Evolutionary conservation across 1,140 invertebrate genomes (phyloP).

Genomic region (Mactra quadrangularis): DNA sequence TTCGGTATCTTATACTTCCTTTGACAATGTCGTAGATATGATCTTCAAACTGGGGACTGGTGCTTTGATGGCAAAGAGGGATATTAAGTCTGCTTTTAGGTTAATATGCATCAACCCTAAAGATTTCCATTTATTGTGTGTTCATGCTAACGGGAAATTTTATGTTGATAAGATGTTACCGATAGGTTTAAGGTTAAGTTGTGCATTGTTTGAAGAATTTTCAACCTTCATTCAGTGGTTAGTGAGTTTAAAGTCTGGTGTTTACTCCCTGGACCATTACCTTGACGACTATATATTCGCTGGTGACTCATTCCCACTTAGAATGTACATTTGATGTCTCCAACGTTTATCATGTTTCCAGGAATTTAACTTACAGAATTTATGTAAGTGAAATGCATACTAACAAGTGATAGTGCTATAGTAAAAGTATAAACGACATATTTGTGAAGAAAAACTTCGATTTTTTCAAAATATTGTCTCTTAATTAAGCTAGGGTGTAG

Average conservation of each 20-base stretch:
- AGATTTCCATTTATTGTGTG: neutral
- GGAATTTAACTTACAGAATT: too few relatives aligned
- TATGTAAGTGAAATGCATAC: too few relatives aligned
- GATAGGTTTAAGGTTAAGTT: neutral
- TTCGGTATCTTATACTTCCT: constrained; percentile 30
- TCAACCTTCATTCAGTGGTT: constrained; percentile 5
- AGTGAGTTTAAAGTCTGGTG: neutral
- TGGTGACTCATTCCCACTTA: too few relatives aligned
- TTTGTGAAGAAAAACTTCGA: too few relatives aligned
- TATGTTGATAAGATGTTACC: constrained; percentile 17
- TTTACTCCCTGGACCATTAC: neutral
- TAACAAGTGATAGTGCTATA: too few relatives aligned
- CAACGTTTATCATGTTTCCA: too few relatives aligned
- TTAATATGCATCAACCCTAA: neutral
- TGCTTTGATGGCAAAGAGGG: constrained; percentile 35
- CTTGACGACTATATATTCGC: constrained; percentile 1
- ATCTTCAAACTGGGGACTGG: constrained; percentile 20
- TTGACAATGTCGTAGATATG: constrained; percentile 49
- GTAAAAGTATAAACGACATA: too few relatives aligned
- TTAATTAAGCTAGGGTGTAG: too few relatives aligned
- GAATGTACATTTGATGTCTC: too few relatives aligned
- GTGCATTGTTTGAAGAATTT: constrained; percentile 15
- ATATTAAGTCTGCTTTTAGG: constrained; percentile 59
- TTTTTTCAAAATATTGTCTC: too few relatives aligned
- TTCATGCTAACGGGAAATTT: neutral